Conservation (phyloP, 2,888 invertebrate genomes). For the Megalurothrips usitatus region DNA sequence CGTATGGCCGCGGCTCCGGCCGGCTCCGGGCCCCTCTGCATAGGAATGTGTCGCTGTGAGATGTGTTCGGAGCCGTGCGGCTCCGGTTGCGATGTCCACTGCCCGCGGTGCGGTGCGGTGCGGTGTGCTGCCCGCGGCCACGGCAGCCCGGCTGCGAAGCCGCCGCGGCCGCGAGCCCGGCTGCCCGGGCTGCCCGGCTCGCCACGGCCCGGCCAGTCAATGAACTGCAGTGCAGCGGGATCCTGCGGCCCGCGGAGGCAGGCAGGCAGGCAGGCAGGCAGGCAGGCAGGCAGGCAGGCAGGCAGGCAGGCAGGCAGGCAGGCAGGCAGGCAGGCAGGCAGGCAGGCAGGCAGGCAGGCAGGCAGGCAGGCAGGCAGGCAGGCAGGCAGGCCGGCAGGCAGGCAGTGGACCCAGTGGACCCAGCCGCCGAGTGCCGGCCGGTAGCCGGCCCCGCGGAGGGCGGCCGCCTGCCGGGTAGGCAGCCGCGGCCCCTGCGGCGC, state of each 20-base stretch:
- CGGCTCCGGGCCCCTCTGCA: no score
- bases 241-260: not conserved
- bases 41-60: no score
- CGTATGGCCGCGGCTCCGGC: no score
- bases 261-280: not conserved
- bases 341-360: no score
- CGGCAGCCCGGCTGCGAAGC: not conserved
- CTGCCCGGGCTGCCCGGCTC: not conserved
- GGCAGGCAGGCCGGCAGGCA: no score
- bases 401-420: no score
- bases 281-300: not conserved
- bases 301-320: not conserved
- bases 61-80: not conserved
- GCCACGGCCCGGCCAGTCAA: slow-evolving; percentile 12
- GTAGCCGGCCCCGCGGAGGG: no score
- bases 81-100: not conserved
- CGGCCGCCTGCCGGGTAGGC: no score
- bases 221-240: not conserved
- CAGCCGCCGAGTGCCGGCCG: no score
- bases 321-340: not conserved
- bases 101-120: not conserved
- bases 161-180: not conserved
- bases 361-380: no score
- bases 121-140: not conserved
- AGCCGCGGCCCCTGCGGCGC: no score